Evolutionary conservation across 2,113 vertebrate genomes (phyloP), one percentile per base, ranked within the genome.

Genomic region (Myotis brandtii): DNA sequence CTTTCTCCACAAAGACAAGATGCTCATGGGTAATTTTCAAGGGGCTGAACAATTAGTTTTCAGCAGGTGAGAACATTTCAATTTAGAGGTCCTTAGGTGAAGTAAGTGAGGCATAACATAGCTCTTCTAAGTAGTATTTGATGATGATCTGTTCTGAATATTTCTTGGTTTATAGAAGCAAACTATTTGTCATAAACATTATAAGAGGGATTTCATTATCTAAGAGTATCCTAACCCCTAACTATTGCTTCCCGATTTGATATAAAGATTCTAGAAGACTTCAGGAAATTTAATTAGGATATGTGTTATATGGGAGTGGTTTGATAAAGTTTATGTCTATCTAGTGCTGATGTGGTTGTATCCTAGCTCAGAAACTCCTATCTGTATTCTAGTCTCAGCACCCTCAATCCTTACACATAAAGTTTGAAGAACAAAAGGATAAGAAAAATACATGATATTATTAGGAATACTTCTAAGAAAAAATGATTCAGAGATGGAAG

Each of bases 11-110:
- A 46, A 86, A 85, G 46, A 93, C 27, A 76, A 76, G 73, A 89
- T 32, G 40, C n/a, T 59, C 83, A 62, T 17, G 59, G 87, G 40
- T 77, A 67, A 66, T 37, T 92, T 96, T 83, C 85, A 86, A 94
- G 83, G 86, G 34, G 70, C 54, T 32, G 50, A 89, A n/a, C 40
- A 56, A 86, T 89, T 67, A 72, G 52, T 77, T 79, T 95, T 95
- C 54, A 70, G 73, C 59, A 94, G 67, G 87, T 95, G 11, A 84
- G 48, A 91, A 77, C 9, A 40, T 93, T 91, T 79, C 50, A 59
- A 84, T 72, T 86, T 89, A 93, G 27, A 77, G n/a, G 62, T 66
- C n/a, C 46, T 20, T 46, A 77, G 13, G 48, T 79, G 50, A 91
- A 82, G 64, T 43, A 25, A 76, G 25, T 21, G 79, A 77, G 79